phyloP scores from a whole-genome alignment of 2,113 vertebrate species.

The Dromaius novaehollandiae region DNA sequence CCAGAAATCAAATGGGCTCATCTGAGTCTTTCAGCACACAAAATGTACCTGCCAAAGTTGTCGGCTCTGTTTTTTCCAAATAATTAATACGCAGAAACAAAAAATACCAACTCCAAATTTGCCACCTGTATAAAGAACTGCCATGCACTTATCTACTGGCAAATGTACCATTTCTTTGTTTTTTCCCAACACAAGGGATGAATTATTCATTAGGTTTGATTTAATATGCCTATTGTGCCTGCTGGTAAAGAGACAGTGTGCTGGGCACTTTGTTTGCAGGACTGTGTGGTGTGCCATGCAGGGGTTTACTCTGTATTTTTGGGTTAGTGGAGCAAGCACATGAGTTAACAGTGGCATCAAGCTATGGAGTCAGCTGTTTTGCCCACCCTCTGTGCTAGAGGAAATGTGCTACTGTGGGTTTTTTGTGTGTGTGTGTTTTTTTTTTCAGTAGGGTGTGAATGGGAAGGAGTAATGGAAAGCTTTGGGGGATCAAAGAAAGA shows the following conservation, averaged over 20 bases:
- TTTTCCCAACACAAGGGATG: slow-evolving; percentile 1
- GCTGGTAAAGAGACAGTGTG: slow-evolving; percentile 50
- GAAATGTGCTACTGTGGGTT: slow-evolving; percentile 22
- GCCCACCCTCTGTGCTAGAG: slow-evolving; percentile 42
- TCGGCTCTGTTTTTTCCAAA: not conserved
- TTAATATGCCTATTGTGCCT: slow-evolving; percentile 62
- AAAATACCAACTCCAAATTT: slow-evolving; percentile 36
- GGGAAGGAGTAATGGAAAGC: not conserved
- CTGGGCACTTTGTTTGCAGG: not conserved
- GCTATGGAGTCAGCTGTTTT: slow-evolving; percentile 72
- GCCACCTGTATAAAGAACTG: slow-evolving; percentile 28
- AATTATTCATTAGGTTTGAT: slow-evolving; percentile 69
- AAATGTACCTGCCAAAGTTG: not conserved
- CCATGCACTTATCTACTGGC: slow-evolving; percentile 32
- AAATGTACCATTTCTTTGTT: slow-evolving; percentile 67
- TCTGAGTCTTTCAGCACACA: not conserved
- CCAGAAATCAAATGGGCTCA: not conserved
- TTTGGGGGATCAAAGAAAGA: slow-evolving; percentile 3
- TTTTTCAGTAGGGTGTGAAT: not conserved
- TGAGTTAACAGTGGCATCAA: slow-evolving; percentile 65
- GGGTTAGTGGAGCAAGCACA: slow-evolving; percentile 33
- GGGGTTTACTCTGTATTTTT: slow-evolving; percentile 30
- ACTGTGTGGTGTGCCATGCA: slow-evolving; percentile 20
- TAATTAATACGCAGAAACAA: not conserved
- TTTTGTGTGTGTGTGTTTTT: too few species aligned